A percentile compares a stretch with the other conserved stretches of the same genome.
Evolutionary conservation across 2,888 invertebrate genomes (phyloP).

Genomic region (Plebejus anna): DNA sequence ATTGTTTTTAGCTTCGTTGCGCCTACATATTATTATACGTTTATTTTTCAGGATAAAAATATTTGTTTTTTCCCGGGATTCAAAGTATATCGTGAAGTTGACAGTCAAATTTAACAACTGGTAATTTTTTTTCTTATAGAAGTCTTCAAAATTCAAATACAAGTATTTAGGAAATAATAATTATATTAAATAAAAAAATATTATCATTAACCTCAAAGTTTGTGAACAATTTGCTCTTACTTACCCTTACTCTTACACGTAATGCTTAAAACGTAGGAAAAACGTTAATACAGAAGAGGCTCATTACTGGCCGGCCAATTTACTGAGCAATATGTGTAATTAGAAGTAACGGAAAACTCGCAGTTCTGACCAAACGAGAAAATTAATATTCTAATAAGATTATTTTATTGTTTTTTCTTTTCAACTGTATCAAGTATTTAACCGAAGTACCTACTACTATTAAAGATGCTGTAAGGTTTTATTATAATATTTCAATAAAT

Average conservation of each 20-base stretch:
- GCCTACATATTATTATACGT: too few relatives aligned
- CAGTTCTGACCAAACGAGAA: conserved; percentile 17
- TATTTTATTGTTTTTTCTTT: conserved; percentile 35
- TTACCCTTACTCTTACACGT: not conserved
- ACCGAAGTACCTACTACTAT: not conserved
- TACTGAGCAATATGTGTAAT: conserved; percentile 28
- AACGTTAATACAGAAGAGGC: conserved; percentile 9
- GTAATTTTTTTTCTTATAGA: too few relatives aligned
- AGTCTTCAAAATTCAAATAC: too few relatives aligned
- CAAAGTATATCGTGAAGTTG: too few relatives aligned
- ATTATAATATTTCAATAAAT: not conserved
- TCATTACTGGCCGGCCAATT: conserved; percentile 22
- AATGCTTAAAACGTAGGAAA: conserved; percentile 15
- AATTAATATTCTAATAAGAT: conserved; percentile 38
- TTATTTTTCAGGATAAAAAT: too few relatives aligned
- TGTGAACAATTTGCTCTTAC: not conserved
- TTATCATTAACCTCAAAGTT: not conserved
- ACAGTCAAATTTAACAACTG: too few relatives aligned
- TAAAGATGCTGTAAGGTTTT: not conserved
- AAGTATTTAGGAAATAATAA: too few relatives aligned
- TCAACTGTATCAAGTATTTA: not conserved
- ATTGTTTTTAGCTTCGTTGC: too few relatives aligned
- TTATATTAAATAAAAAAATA: too few relatives aligned
- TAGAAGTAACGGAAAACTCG: conserved; percentile 25
- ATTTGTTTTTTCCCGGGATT: too few relatives aligned